These are phyloP conservation scores for Drosophila subsilvestris DNA, from an alignment of 2,888 invertebrate genomes.

Conservation along the genomic window DNA sequence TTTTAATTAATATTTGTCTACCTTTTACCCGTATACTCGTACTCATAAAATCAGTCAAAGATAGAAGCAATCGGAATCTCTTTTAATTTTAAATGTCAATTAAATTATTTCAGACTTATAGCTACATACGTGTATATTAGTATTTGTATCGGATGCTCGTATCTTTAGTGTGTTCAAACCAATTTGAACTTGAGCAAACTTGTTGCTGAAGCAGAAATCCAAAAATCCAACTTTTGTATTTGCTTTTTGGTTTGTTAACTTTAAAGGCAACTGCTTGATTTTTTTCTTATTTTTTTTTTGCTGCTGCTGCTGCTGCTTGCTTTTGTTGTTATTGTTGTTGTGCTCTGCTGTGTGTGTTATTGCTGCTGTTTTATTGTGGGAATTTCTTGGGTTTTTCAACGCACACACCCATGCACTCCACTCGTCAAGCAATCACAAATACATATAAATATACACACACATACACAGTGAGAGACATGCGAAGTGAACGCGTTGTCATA, in stretches of 20 bases:
- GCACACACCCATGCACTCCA: constrained; percentile 71
- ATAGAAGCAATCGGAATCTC: not conserved
- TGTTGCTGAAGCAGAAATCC: constrained; percentile 52
- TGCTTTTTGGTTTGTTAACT: constrained; percentile 72
- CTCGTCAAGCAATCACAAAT: constrained; percentile 20
- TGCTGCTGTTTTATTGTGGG: constrained; percentile 83
- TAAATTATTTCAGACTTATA: constrained; percentile 53
- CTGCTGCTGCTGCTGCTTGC: constrained; percentile 19
- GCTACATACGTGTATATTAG: constrained; percentile 5
- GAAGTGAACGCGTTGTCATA: constrained; percentile 50
- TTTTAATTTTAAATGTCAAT: constrained; percentile 50
- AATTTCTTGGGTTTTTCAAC: constrained; percentile 85
- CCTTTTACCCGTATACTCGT: not conserved
- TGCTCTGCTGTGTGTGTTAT: constrained; percentile 48
- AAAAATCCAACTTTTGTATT: constrained; percentile 43
- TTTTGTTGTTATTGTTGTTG: constrained; percentile 50
- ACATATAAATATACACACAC: constrained; percentile 30
- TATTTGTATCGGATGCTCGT: constrained; percentile 26
- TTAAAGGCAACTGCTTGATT: constrained; percentile 65
- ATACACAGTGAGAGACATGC: constrained; percentile 14
- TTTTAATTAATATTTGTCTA: not conserved
- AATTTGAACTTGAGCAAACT: constrained; percentile 78
- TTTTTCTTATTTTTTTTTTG: constrained; percentile 35
- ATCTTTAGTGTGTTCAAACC: constrained; percentile 55
- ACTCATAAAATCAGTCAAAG: not conserved